Conservation (phyloP, 2,113 vertebrate species). For the Microtus ochrogaster region DNA sequence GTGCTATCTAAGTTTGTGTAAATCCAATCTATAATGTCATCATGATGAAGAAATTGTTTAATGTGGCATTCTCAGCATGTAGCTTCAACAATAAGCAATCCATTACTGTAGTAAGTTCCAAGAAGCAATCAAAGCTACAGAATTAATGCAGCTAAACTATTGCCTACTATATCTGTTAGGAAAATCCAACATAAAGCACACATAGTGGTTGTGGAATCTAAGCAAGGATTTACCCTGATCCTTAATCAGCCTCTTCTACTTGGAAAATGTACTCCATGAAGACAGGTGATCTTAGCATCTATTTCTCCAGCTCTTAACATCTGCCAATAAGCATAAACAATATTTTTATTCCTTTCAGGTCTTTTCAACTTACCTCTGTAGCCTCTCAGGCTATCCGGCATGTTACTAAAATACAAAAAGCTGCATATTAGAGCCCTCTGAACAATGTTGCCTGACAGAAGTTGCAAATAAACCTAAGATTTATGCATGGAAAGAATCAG, state of each 20-base stretch:
- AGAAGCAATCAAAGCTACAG: constrained; percentile 5
- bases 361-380: not conserved
- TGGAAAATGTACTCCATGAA: not conserved
- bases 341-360: not conserved
- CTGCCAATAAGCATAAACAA: not conserved
- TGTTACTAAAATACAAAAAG: not conserved
- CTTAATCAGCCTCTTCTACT: not conserved
- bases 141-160: not conserved
- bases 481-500: not conserved
- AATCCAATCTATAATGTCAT: not conserved
- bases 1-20: not conserved
- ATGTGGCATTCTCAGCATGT: not conserved
- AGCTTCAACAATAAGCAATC: not conserved
- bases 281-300: not conserved
- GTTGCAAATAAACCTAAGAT: not conserved
- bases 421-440: not conserved
- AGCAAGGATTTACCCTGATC: not conserved
- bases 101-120: not conserved
- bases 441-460: not conserved
- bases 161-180: not conserved
- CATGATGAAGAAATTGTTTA: not conserved
- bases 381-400: not conserved
- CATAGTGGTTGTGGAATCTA: not conserved
- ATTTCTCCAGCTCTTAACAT: not conserved
- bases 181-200: not conserved